These are phyloP conservation scores for Cyaniris semiargus DNA, from an alignment of 2,888 invertebrate genomes.

Conservation along the genomic window DNA sequence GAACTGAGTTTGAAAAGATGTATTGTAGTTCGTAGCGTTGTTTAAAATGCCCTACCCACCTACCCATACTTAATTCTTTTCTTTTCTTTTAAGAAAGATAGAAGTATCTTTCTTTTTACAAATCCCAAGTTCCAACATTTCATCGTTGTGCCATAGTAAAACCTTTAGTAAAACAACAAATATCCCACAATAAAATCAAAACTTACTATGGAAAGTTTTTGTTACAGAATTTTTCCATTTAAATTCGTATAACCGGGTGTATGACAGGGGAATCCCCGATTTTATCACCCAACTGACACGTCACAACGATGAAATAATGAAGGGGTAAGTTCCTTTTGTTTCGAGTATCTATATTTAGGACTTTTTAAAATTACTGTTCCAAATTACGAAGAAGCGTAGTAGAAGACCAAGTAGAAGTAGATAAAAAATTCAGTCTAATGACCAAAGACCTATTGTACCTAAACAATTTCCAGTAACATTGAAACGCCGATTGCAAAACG, in stretches of 20 bases:
- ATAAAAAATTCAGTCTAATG: background rate
- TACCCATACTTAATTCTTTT: no score
- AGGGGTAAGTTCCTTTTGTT: background rate
- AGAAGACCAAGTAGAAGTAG: no score
- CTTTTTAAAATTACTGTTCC: no score
- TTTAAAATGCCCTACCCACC: no score
- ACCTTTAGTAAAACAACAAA: background rate
- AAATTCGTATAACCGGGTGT: background rate
- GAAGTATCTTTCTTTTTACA: no score
- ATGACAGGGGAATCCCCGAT: background rate
- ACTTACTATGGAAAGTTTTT: background rate
- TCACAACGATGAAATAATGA: background rate
- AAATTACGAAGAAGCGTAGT: no score
- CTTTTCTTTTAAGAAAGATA: no score
- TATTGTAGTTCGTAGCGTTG: no score
- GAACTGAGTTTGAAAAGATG: background rate
- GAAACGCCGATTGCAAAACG: background rate
- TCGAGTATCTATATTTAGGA: no score
- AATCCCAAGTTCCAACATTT: no score
- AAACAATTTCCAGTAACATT: background rate
- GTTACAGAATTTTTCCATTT: background rate
- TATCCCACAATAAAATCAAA: background rate
- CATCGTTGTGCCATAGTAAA: background rate
- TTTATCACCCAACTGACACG: conserved; percentile 2
- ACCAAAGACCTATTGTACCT: background rate